A percentile compares a stretch with the other conserved stretches of the same genome.
Conservation (phyloP, 2,888 invertebrate species). For the Rhagium mordax region DNA sequence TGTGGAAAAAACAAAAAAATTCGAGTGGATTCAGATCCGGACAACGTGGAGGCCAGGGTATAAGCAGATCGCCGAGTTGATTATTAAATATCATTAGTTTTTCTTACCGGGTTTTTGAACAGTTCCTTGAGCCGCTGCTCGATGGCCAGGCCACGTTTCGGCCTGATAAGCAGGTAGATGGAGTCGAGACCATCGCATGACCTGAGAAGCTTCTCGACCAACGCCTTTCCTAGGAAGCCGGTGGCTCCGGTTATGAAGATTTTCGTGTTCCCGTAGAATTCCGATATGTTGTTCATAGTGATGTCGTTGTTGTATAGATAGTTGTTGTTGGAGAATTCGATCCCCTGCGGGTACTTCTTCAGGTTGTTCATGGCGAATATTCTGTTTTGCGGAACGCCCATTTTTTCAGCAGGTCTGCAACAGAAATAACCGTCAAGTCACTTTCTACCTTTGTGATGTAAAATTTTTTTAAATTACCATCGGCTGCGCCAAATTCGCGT, state of each 20-base stretch:
- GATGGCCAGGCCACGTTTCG: conserved; percentile 79
- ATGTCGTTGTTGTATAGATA: conserved; percentile 43
- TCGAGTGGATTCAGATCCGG: no score
- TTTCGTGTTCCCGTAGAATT: conserved; percentile 67
- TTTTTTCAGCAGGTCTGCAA: conserved; percentile 21
- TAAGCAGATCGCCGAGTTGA: no score
- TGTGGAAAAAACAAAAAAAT: no score
- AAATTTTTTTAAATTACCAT: no score
- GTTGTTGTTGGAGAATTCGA: conserved; percentile 38
- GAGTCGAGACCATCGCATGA: conserved; percentile 84
- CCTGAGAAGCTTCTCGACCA: conserved; percentile 92
- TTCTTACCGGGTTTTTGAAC: conserved; percentile 78
- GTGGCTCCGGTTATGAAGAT: conserved; percentile 57
- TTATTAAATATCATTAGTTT: no score
- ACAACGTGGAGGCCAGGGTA: no score
- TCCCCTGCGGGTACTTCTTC: conserved; percentile 14
- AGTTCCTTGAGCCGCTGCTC: conserved; percentile 83
- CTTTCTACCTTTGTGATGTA: no score
- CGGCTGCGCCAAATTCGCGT: no score
- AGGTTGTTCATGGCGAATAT: conserved; percentile 33
- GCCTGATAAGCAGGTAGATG: conserved; percentile 87
- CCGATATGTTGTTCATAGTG: conserved; percentile 59
- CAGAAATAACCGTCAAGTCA: background rate
- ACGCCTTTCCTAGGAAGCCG: conserved; percentile 93
- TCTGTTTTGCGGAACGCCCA: conserved; percentile 47